Conservation (phyloP, 53 echinoderm and acorn worm genomes). For the Zoroaster sp. region DNA sequence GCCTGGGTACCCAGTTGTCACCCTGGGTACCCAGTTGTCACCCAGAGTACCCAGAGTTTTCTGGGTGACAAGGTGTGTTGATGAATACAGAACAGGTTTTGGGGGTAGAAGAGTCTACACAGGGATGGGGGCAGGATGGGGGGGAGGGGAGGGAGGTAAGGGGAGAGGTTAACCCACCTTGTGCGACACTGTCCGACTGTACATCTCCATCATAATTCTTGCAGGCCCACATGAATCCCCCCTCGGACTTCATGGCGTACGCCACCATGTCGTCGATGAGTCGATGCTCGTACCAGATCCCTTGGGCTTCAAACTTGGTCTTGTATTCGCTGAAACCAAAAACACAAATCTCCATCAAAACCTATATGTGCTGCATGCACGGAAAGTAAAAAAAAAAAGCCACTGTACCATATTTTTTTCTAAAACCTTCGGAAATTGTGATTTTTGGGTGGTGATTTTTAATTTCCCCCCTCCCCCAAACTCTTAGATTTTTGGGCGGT, state of each 20-base stretch:
- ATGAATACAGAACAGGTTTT: too few relatives aligned
- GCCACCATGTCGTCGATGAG: slow-evolving; percentile 99
- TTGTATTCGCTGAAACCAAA: slow-evolving; percentile 70
- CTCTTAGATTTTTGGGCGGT: too few relatives aligned
- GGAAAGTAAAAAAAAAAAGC: neutral
- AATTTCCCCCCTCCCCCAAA: too few relatives aligned
- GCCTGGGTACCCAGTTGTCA: too few relatives aligned
- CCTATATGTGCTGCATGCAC: too few relatives aligned
- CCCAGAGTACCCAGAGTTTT: too few relatives aligned
- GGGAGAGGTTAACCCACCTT: slow-evolving; percentile 56
- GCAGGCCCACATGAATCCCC: slow-evolving; percentile 97
- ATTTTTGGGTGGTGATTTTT: too few relatives aligned
- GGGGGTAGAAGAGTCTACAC: neutral
- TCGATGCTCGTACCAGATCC: slow-evolving; percentile 92
- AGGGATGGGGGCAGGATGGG: neutral
- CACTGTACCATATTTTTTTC: neutral
- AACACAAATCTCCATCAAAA: too few relatives aligned
- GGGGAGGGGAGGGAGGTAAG: neutral
- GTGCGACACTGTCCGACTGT: slow-evolving; percentile 94
- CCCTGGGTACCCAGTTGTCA: too few relatives aligned
- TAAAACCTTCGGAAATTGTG: neutral
- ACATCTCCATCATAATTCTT: slow-evolving; percentile 99
- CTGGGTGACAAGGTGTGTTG: too few relatives aligned
- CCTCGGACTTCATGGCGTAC: slow-evolving; percentile 87
- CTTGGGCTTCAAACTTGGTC: slow-evolving; percentile 73